These are phyloP conservation scores for Asobara japonica DNA, from an alignment of 1,140 invertebrate genomes.

Conservation along the genomic window DNA sequence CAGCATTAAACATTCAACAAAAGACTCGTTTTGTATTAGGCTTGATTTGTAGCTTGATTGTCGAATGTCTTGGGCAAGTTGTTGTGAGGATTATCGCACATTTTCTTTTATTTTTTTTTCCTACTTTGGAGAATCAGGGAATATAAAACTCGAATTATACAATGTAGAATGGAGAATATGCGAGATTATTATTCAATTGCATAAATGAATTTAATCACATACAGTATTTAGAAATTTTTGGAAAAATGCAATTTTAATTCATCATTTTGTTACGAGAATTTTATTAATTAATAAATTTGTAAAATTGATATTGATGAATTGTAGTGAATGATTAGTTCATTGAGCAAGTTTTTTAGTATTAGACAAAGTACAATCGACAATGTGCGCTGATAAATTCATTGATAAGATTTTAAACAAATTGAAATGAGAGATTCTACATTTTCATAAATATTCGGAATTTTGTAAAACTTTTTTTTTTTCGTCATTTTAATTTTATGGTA, in stretches of 20 bases:
- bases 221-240: neutral
- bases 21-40: no score
- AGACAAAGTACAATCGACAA: conserved; percentile 48
- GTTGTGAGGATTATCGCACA: neutral
- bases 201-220: neutral
- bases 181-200: neutral
- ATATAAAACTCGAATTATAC: neutral
- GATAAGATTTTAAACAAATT: neutral
- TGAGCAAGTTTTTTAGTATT: conserved; percentile 33
- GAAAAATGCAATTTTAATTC: neutral
- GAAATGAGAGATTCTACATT: conserved; percentile 39
- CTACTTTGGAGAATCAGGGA: neutral
- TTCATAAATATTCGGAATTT: conserved; percentile 35
- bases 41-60: neutral
- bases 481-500: neutral
- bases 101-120: no score
- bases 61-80: neutral
- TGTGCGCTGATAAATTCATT: neutral
- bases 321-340: neutral
- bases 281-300: neutral
- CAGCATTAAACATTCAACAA: no score
- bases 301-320: neutral
- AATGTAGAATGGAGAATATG: neutral
- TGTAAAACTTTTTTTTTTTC: neutral
- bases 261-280: neutral